Evolutionary conservation across 2,888 invertebrate species (phyloP), one percentile per base, ranked within the genome.

Genomic region (Luperina nickerlii): DNA sequence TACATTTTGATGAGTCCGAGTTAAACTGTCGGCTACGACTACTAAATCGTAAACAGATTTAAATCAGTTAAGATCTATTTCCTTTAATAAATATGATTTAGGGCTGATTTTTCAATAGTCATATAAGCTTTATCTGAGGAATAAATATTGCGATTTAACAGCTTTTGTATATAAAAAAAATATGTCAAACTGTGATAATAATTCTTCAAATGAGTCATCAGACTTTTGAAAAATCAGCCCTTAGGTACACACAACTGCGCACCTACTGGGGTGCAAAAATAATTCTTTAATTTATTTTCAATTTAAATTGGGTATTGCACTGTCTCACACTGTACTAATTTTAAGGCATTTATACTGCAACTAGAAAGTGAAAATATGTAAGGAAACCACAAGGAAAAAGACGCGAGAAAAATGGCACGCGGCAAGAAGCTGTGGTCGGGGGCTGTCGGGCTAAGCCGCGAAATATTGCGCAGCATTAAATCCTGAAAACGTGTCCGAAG

Each of bases 401-500:
- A 75, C 84, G 85, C 83, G 76, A 72, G 67, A 82, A 80, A 86
- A 65, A 78, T 76, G 85, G 42, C 70, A 81, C 38, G 87, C 78
- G 74, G 87, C 79, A 88, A 91, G 87, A 92, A 93, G 92, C 83
- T 83, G 79, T 76, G 80, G 74, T 78, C 91, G 86, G 82, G 94
- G 94, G 92, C 91, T 92, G 92, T 48, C 90, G 93, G 94, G 94
- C 93, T 71, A 91, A 93, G 93, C 93, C 93, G 94, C 94, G 93
- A 94, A 94, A 93, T 95, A 96, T 94, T 96, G 96, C 96, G 96
- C 96, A 96, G 96, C 93, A 95, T 92, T 95, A 92, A 94, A 93
- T 96, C 95, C 96, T 97, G 96, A 96, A 96, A 96, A 96, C 96
- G 96, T 96, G 96, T 94, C 95, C 96, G 94, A 96, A 96, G 97